phyloP scores from a whole-genome alignment of 2,888 invertebrate species.

The Eristalis pertinax region DNA sequence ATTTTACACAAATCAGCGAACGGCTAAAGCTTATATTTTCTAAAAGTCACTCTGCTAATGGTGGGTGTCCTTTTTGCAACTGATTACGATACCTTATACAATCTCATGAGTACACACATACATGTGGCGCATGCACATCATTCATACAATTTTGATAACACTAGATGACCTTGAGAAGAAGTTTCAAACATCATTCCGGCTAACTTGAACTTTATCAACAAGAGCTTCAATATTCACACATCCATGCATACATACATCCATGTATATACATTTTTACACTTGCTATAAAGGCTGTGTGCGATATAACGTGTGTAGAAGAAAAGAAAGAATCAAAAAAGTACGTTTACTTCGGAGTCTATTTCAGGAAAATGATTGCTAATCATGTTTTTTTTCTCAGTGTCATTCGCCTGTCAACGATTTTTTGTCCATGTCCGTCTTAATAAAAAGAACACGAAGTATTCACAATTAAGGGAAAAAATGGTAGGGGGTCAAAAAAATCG shows the following conservation, averaged over 20 bases:
- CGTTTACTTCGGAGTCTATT: constrained; percentile 5
- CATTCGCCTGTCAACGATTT: constrained; percentile 41
- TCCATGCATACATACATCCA: background rate
- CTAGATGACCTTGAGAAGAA: constrained; percentile 17
- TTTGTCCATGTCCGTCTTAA: constrained; percentile 3
- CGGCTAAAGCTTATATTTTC: too few species aligned
- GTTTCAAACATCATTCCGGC: background rate
- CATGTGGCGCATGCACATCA: background rate
- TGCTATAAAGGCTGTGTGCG: background rate
- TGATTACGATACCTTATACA: background rate
- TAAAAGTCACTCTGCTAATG: background rate
- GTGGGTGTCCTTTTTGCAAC: background rate
- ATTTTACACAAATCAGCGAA: too few species aligned
- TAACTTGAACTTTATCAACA: background rate
- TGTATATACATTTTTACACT: background rate
- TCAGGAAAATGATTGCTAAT: constrained; percentile 13
- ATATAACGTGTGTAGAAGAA: background rate
- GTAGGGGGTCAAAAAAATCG: constrained; percentile 28
- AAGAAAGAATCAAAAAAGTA: background rate
- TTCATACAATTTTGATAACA: background rate
- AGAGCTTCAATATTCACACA: background rate
- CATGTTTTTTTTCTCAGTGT: constrained; percentile 17
- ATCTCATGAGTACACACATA: background rate
- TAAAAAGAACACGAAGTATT: constrained; percentile 11
- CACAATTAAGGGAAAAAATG: constrained; percentile 15